Percentiles rank a stretch among this genome's conserved stretches.
Conservation (phyloP, 2,888 invertebrate species). For the Lepidochitona cinerea region DNA sequence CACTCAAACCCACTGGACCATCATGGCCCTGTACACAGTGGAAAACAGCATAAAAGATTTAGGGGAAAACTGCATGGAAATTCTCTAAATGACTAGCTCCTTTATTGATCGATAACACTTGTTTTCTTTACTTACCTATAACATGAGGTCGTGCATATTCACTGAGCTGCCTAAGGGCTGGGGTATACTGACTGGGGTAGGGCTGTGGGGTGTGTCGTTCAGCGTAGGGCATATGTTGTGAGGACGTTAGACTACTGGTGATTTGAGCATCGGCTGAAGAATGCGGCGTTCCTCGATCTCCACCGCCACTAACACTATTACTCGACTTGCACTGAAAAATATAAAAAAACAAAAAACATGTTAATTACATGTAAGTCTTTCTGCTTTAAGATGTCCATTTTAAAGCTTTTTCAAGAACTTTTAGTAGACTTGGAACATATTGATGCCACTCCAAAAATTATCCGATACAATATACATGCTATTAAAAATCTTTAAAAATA, state of each 20-base stretch:
- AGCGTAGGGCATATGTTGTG: slow-evolving; percentile 34
- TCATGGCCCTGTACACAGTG: no score
- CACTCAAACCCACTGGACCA: no score
- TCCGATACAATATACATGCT: no score
- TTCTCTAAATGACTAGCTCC: no score
- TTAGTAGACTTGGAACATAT: no score
- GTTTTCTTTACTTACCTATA: slow-evolving; percentile 36
- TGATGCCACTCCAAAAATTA: no score
- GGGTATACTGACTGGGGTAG: slow-evolving; percentile 86
- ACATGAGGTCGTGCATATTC: slow-evolving; percentile 94
- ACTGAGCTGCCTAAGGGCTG: slow-evolving; percentile 89
- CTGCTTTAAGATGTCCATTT: not conserved
- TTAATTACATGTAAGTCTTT: not conserved
- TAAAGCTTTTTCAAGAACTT: no score
- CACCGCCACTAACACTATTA: no score
- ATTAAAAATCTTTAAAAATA: no score
- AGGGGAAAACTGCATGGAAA: no score
- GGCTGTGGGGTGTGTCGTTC: slow-evolving; percentile 58
- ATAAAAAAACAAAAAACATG: not conserved
- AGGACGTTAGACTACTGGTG: slow-evolving; percentile 45
- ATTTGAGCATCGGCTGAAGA: slow-evolving; percentile 59
- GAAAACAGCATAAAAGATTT: no score
- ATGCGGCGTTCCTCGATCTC: not conserved
- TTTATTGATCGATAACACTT: no score
- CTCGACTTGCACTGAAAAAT: not conserved